Evolutionary conservation across 2,888 invertebrate genomes (phyloP), one percentile per base, ranked within the genome.

Genomic region (Heliconius hortense): DNA sequence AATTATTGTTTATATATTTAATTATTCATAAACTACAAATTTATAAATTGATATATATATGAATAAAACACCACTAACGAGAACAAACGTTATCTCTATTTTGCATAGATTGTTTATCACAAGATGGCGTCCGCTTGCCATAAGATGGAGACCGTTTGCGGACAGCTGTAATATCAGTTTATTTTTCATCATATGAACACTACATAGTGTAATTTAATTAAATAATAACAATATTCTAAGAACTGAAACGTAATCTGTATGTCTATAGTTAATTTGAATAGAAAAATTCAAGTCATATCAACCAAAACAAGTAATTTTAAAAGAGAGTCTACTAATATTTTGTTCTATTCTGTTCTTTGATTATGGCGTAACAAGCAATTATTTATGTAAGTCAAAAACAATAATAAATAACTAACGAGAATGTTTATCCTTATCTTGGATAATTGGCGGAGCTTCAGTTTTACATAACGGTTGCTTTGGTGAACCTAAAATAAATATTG

Each of bases 1-100:
- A 15, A 26, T 26, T 60, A 26, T 31, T 31, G 31, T 31, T 31
- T 31, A 8, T 31, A 8, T 31, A 31, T 31, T 31, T 7, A 59
- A 11, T 60, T 60, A 60, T 24, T 10, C 10, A 60, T 26, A 4
- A 26, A 60, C 13, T 26, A 56, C 21, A 56, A 21, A 56, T 56
- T 21, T 21, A 56, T 21, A 24, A 15, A 15, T 15, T 26, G 15
- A 60, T 26, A 26, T 4, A 28, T 13, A 60, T 26, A 7, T 60
- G 0, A 60, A 18, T 15, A 18, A 31, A 70, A 13, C 0, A 43
- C 5, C 11, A 75, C 86, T 89, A 79, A 90, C 90, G 84, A 70
- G 90, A 90, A 24, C 89, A 79, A 77, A 87, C 84, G 77, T 86
- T 90, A 62, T 90, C 89, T 69, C 85, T 82, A 80, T 89, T 89